These are phyloP conservation scores for Pseudotriccus pelzelni DNA, from an alignment of 2,797 vertebrate species.

Conservation along the genomic window DNA sequence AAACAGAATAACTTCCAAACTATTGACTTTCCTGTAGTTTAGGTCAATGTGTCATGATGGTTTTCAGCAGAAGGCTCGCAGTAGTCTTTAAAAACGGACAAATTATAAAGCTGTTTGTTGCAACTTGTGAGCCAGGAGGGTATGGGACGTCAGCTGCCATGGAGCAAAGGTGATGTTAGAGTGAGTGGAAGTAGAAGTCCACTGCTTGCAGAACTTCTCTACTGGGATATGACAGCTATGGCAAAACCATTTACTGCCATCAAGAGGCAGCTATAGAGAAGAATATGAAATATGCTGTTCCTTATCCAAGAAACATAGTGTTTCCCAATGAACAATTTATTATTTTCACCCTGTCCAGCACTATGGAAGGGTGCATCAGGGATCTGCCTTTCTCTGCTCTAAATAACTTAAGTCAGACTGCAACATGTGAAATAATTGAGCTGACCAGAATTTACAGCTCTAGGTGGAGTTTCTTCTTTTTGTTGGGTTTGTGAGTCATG, in stretches of 20 bases:
- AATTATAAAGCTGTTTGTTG: neutral
- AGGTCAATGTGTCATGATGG: neutral
- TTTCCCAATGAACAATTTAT: slow-evolving; percentile 77
- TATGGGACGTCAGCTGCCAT: slow-evolving; percentile 14
- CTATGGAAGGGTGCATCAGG: slow-evolving; percentile 70
- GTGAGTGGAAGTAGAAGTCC: slow-evolving; percentile 38
- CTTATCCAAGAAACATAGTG: slow-evolving; percentile 64
- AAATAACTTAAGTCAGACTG: slow-evolving; percentile 74
- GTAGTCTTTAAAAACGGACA: neutral
- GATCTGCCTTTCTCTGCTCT: slow-evolving; percentile 74
- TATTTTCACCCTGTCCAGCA: slow-evolving; percentile 76
- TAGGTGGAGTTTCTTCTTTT: slow-evolving; percentile 68
- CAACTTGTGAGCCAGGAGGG: slow-evolving; percentile 8
- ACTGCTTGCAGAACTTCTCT: slow-evolving; percentile 60
- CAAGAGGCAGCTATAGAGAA: slow-evolving; percentile 74
- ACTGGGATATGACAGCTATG: slow-evolving; percentile 66
- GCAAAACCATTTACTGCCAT: slow-evolving; percentile 78
- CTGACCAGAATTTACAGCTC: slow-evolving; percentile 76
- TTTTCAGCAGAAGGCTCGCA: neutral
- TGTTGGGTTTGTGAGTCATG: slow-evolving; percentile 66
- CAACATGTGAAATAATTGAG: slow-evolving; percentile 77
- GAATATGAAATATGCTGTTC: slow-evolving; percentile 70
- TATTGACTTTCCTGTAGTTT: neutral
- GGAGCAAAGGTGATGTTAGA: slow-evolving; percentile 51
- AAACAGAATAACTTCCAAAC: slow-evolving; percentile 13